phyloP scores from a whole-genome alignment of 2,888 invertebrate genomes.

The Phengaris arion region DNA sequence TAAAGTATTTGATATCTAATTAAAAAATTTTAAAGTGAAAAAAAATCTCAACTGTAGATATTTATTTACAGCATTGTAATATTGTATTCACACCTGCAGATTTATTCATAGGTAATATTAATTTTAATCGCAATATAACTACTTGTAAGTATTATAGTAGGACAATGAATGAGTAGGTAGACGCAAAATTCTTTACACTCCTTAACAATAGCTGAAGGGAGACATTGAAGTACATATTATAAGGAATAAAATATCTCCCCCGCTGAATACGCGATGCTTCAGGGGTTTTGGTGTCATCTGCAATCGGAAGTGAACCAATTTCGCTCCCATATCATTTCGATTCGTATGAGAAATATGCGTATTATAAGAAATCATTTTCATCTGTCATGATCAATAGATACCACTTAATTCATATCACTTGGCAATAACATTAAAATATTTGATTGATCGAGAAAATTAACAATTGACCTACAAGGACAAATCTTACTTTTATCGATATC shows the following conservation, averaged over 20 bases:
- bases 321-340: constrained; percentile 17
- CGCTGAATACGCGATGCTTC: background rate
- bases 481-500: no score
- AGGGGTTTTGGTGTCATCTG: constrained; percentile 17
- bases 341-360: constrained; percentile 1
- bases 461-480: no score
- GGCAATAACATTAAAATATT: no score
- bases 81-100: no score
- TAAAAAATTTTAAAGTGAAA: no score
- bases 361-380: background rate
- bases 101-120: no score
- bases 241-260: background rate
- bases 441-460: no score
- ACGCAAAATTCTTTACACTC: background rate
- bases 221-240: constrained; percentile 16
- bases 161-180: background rate
- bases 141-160: background rate
- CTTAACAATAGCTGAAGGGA: background rate
- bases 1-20: no score
- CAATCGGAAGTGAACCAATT: constrained; percentile 21
- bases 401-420: no score
- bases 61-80: no score
- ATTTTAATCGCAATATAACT: background rate
- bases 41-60: no score
- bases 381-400: background rate